Percentiles rank a stretch among this genome's conserved stretches.
phyloP scores from a whole-genome alignment of 2,888 invertebrate species.

The Antitype chi region DNA sequence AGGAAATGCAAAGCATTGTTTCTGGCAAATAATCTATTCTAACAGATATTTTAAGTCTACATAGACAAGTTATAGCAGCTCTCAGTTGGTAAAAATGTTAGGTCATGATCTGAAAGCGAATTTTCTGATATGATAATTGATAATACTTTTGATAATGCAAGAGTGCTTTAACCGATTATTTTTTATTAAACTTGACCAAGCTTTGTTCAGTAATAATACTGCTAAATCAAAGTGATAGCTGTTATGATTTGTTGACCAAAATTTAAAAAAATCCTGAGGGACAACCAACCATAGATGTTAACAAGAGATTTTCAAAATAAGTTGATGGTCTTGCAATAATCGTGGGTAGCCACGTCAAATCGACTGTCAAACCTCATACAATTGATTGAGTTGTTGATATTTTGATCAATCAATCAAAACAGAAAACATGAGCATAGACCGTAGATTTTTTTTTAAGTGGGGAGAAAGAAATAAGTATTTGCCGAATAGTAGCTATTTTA shows the following conservation, averaged over 20 bases:
- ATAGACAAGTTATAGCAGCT: no score
- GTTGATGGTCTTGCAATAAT: background rate
- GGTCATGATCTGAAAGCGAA: background rate
- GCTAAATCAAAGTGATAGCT: background rate
- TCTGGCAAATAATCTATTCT: no score
- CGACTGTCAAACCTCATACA: background rate
- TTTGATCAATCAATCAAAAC: constrained; percentile 47
- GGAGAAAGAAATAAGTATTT: no score
- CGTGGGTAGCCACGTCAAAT: background rate
- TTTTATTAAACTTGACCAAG: background rate
- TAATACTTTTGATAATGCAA: background rate
- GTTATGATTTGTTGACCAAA: background rate
- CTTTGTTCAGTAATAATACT: background rate
- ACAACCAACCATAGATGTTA: background rate
- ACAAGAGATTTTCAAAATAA: background rate
- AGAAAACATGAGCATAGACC: background rate
- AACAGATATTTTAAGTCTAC: no score
- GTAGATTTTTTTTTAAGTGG: background rate
- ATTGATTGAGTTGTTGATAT: constrained; percentile 21
- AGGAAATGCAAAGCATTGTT: no score
- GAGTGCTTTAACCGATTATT: background rate
- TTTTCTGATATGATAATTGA: background rate
- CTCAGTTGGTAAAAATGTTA: no score
- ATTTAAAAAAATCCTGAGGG: background rate
- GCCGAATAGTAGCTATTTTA: background rate